These are phyloP conservation scores for Chroicocephalus ridibundus DNA, from an alignment of 2,113 vertebrate genomes.

Conservation along the genomic window DNA sequence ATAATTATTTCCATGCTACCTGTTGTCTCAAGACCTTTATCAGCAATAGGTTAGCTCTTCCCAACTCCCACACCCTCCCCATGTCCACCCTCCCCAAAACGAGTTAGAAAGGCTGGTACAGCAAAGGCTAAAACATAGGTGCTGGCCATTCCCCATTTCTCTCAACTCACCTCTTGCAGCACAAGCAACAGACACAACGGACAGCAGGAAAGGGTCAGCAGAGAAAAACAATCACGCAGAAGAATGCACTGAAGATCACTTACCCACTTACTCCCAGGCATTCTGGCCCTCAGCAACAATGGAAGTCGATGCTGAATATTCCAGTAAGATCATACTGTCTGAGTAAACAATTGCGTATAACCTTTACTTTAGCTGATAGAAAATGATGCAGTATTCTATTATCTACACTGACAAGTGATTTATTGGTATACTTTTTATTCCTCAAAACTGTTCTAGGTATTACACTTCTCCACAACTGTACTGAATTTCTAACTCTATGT, in stretches of 20 bases:
- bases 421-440: slow-evolving; percentile 63
- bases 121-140: background rate
- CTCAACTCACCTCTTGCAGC: background rate
- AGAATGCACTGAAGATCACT: background rate
- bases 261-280: background rate
- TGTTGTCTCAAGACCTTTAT: background rate
- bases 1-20: background rate
- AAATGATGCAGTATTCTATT: slow-evolving; percentile 71
- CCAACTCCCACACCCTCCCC: background rate
- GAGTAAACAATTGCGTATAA: slow-evolving; percentile 43
- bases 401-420: slow-evolving; percentile 67
- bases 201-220: background rate
- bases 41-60: background rate
- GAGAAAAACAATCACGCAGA: background rate
- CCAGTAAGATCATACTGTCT: background rate
- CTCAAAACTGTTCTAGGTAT: slow-evolving; percentile 46
- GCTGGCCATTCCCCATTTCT: background rate
- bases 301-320: slow-evolving; percentile 18
- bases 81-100: background rate
- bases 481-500: slow-evolving; percentile 29
- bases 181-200: background rate
- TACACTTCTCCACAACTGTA: slow-evolving; percentile 10
- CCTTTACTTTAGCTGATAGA: slow-evolving; percentile 56
- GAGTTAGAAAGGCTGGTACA: background rate
- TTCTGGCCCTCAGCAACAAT: background rate